These are phyloP conservation scores for Octopus sinensis DNA, from an alignment of 1,140 invertebrate genomes.

Conservation along the genomic window DNA sequence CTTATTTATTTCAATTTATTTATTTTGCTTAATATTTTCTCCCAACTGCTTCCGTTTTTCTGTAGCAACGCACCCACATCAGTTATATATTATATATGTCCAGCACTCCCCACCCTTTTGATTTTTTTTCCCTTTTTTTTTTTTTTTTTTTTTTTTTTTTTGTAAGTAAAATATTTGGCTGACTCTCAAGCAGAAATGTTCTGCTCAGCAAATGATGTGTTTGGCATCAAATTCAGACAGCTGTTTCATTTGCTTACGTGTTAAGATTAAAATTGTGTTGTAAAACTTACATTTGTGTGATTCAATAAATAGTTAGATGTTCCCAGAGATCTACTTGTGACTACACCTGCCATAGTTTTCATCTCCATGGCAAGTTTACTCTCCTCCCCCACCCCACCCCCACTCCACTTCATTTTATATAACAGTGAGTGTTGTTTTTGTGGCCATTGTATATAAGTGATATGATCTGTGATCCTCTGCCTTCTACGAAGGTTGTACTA, in stretches of 20 bases:
- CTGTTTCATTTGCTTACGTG: background rate
- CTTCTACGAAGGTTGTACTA: conserved; percentile 10
- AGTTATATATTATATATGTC: background rate
- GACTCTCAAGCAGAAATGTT: background rate
- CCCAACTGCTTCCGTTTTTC: background rate
- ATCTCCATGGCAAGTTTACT: too few relatives aligned
- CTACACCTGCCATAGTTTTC: too few relatives aligned
- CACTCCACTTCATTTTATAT: too few relatives aligned
- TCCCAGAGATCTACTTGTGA: too few relatives aligned
- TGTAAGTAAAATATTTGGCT: too few relatives aligned
- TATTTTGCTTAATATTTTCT: background rate
- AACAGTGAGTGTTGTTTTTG: background rate
- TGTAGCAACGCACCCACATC: background rate
- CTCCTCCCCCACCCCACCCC: too few relatives aligned
- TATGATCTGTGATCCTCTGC: conserved; percentile 4
- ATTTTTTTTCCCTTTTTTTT: too few relatives aligned
- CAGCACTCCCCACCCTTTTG: background rate
- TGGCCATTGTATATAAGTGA: background rate
- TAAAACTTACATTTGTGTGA: background rate
- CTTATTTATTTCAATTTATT: background rate
- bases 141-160: too few relatives aligned
- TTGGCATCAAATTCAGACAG: background rate
- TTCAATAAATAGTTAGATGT: too few relatives aligned
- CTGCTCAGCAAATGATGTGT: background rate
- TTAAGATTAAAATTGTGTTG: background rate